A percentile compares a stretch with the other conserved stretches of the same genome.
These are phyloP conservation scores for Carassius auratus DNA, from an alignment of 2,113 vertebrate species.

Conservation along the genomic window DNA sequence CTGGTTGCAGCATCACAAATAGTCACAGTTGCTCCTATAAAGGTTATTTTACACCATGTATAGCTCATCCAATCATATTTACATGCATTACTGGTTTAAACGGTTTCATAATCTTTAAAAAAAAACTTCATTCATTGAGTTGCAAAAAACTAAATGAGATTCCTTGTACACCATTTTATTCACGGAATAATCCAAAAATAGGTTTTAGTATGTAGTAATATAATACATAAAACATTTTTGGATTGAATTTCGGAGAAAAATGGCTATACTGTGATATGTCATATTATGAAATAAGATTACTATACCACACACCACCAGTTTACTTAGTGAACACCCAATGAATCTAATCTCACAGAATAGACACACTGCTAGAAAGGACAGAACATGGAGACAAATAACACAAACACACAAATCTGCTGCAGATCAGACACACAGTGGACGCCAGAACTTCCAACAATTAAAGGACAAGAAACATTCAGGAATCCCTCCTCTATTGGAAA, in stretches of 20 bases:
- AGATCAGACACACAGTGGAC: background rate
- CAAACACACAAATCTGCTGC: slow-evolving; percentile 18
- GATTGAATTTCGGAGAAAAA: background rate
- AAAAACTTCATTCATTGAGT: no score
- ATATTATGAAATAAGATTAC: background rate
- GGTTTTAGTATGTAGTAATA: background rate
- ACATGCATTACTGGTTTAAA: background rate
- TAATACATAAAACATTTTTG: background rate
- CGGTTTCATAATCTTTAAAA: background rate
- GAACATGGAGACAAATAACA: background rate
- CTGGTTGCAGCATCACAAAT: background rate
- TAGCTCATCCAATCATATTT: background rate
- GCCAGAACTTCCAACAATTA: background rate
- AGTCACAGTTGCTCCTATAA: background rate
- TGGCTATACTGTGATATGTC: background rate
- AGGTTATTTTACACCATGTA: background rate
- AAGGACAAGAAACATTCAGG: background rate
- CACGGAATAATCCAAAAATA: background rate
- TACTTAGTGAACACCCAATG: background rate
- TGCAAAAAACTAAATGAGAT: background rate
- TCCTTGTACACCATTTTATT: background rate
- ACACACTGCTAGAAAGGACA: background rate
- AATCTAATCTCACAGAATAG: slow-evolving; percentile 2
- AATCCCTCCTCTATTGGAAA: background rate
- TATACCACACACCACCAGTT: background rate